phyloP scores from a whole-genome alignment of 2,113 vertebrate species.

The Leucopternis melanops region DNA sequence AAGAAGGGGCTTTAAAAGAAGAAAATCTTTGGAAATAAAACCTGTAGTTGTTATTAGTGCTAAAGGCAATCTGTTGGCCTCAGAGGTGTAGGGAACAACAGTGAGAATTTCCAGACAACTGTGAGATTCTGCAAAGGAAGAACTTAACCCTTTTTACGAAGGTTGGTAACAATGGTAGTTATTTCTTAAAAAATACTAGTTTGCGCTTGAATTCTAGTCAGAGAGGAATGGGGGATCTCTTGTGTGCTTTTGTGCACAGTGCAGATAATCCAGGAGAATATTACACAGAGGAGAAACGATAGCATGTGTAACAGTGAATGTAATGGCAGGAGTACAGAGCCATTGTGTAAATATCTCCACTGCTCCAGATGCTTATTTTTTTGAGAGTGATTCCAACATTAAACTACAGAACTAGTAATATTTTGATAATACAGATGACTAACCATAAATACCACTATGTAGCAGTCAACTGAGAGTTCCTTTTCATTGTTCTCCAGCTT shows the following conservation, averaged over 20 bases:
- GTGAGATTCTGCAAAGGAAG: neutral
- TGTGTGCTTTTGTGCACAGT: neutral
- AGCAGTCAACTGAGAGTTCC: neutral
- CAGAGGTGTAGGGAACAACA: neutral
- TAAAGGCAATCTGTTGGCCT: neutral
- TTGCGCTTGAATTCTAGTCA: neutral
- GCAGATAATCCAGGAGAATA: neutral
- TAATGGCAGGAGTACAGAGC: neutral
- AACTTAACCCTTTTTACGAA: neutral
- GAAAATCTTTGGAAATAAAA: neutral
- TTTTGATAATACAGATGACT: neutral
- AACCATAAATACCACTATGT: neutral
- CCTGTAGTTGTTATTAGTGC: neutral
- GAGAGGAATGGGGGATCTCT: neutral
- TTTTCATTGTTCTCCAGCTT: neutral
- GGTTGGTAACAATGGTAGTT: neutral
- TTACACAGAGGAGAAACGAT: neutral
- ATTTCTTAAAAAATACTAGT: neutral
- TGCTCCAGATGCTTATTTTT: neutral
- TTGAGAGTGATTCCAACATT: neutral
- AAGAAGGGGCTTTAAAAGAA: neutral
- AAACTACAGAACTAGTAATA: neutral
- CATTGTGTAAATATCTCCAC: neutral
- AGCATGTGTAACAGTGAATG: neutral
- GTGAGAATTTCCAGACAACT: neutral